phyloP scores from a whole-genome alignment of 2,113 vertebrate species.

The Ageneiosus marmoratus region DNA sequence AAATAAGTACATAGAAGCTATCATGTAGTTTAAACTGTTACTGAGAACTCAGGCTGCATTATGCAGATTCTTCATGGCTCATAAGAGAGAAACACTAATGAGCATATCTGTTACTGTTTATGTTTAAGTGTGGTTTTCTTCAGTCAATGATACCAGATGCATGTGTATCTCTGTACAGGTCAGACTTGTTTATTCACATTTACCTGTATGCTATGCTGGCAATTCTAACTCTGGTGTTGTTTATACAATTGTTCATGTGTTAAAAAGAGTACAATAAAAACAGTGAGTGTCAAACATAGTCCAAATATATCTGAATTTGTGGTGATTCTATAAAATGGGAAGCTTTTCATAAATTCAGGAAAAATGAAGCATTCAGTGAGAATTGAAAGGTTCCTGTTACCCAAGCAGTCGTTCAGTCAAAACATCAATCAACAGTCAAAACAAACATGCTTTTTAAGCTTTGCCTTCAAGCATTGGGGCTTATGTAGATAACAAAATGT shows the following conservation, averaged over 20 bases:
- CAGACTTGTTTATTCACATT: constrained; percentile 64
- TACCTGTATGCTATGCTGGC: constrained; percentile 12
- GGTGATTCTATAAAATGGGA: not conserved
- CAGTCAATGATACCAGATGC: constrained; percentile 18
- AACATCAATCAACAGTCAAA: constrained; percentile 6
- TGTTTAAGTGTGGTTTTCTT: constrained; percentile 17
- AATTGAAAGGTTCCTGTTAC: not conserved
- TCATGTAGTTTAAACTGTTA: not conserved
- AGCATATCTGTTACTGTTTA: constrained; percentile 7
- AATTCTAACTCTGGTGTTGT: not conserved
- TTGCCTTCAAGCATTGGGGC: not conserved
- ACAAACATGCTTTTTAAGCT: not conserved
- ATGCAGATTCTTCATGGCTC: not conserved
- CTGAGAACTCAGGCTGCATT: not conserved
- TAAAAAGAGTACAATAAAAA: not conserved
- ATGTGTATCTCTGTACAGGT: constrained; percentile 47
- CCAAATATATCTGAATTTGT: not conserved
- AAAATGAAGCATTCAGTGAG: not conserved
- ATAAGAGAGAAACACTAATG: not conserved
- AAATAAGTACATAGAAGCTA: not conserved
- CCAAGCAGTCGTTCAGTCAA: not conserved
- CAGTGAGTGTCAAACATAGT: too few relatives aligned
- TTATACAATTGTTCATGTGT: not conserved
- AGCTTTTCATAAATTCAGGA: not conserved
- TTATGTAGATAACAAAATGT: not conserved